Base-by-base conservation (phyloP, 2,113 vertebrate species). In the Otis tarda region DNA sequence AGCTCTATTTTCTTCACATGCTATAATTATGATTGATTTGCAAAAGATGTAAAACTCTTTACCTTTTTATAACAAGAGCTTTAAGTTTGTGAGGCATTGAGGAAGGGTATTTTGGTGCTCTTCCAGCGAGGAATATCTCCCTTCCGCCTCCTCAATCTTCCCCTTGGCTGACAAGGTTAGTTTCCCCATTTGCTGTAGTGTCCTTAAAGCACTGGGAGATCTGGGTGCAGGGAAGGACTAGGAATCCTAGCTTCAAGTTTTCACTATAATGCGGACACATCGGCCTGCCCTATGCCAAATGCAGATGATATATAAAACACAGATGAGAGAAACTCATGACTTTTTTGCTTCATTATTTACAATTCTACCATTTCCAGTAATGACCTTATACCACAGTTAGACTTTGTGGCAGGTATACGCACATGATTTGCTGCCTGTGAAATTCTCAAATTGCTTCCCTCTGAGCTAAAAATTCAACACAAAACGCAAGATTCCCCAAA, bases 1-100 rank as follows among this genome's bases (percentile, higher is more conserved):
- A 68, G 84, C 25, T 90, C 84, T 80, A 88, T 86, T 93, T 93
- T 83, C 77, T 83, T 96, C 80, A 61, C 56, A 53, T 35, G 2
- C 50, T 80, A 23, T 95, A 85, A 86, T 93, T 89, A 70, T 91
- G 91, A 97, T 79, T 84, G 71, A 94, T 96, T 81, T 55, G 41
- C 60, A 92, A 85, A 97, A 79, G 60, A 90, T 47, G 20, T 78
- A 85, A 96, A 97, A 49, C 21, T 23, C 25, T 71, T 69, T 93
- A 30, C 37, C 55, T 55, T 95, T 93, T 88, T 57, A 52, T 50
- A 93, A 78, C 43, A 71, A 92, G 71, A 47, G 30, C 33, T 90
- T 78, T 79, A 61, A 71, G 23, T n/a, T 47, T 91, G 47, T 31
- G 43, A 86, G 52, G 59, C 14, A 61, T 6, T 21, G 71, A 86